Conservation (phyloP, 2,888 invertebrate species). For the Marronus borbonicus region DNA sequence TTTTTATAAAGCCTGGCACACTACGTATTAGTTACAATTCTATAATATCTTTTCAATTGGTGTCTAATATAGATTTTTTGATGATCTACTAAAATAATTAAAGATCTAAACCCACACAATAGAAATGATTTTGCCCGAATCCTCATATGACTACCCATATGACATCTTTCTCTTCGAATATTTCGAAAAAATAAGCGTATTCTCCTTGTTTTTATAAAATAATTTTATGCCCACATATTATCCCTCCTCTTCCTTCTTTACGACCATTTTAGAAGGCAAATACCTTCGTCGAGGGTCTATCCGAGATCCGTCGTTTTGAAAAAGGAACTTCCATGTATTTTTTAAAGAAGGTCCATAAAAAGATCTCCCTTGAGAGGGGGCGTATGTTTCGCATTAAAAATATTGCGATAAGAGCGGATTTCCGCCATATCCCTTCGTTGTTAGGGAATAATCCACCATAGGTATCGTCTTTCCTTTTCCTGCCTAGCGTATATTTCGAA, state of each 20-base stretch:
- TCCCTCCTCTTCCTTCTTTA: neutral
- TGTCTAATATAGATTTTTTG: no score
- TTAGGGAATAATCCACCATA: slow-evolving; percentile 20
- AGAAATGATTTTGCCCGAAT: no score
- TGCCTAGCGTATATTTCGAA: neutral
- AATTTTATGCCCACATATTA: slow-evolving; percentile 32
- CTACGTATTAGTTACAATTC: no score
- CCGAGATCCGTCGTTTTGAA: neutral
- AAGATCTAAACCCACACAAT: no score
- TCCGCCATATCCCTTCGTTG: slow-evolving; percentile 4
- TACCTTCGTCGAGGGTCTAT: neutral
- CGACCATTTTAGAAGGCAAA: slow-evolving; percentile 2
- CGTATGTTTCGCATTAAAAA: slow-evolving; percentile 32
- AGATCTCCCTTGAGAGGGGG: slow-evolving; percentile 10
- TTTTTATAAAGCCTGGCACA: no score
- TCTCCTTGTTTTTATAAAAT: slow-evolving; percentile 30
- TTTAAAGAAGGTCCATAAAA: slow-evolving; percentile 25
- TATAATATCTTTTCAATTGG: no score
- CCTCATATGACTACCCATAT: no score
- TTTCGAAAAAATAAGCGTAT: no score
- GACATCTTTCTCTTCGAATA: no score
- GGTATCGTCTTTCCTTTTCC: neutral
- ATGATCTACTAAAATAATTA: no score
- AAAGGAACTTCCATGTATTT: slow-evolving; percentile 22
- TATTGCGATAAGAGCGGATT: slow-evolving; percentile 25